Base-by-base conservation (phyloP, 2,888 invertebrate genomes). In the Platypus cylindrus region DNA sequence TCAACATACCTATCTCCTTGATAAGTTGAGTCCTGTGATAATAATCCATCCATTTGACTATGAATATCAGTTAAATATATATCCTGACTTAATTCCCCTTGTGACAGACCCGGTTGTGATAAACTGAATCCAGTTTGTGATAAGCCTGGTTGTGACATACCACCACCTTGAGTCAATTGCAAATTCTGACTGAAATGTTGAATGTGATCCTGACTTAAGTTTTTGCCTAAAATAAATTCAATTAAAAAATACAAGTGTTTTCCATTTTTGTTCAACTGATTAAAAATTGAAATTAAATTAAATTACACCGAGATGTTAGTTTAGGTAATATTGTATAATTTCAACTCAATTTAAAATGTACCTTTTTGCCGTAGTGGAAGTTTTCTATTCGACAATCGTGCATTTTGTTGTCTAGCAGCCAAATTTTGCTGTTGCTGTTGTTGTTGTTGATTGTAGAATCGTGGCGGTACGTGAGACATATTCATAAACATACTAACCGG, bases 401-500 rank as follows among this genome's bases (percentile, higher is more conserved):
- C 42, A 9, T 63, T 57, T 43, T 68, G 68, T 31, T 51, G 52
- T n/a, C 68, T 53, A 1, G 68, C 69, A n/a, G n/a, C n/a, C n/a
- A n/a, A n/a, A n/a, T n/a, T n/a, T n/a, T n/a, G n/a, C 43, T 72
- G 72, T 35, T 78, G 56, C 0, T 78, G 75, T 52, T 75, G 75
- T 49, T 74, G 78, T 52, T 77, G 78, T 48, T 80, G 79, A 52
- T 80, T 81, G 54, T 78, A 79, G 59, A 78, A 81, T 4, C 81
- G 63, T 1, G 81, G 79, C 17, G 79, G 78, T 36, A 81, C 74
- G 49, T 77, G 78, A 9, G 77, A 73, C 81, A 84, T 89, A 60
- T 84, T 89, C 75, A 91, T 82, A 49, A 89, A 82, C 85, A 94
- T 91, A 25, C 91, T 90, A 29, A 90, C 82, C 0, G 93, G 86